These are phyloP conservation scores for Trochalopteron elliotii DNA, from an alignment of 2,113 vertebrate species.

Conservation along the genomic window DNA sequence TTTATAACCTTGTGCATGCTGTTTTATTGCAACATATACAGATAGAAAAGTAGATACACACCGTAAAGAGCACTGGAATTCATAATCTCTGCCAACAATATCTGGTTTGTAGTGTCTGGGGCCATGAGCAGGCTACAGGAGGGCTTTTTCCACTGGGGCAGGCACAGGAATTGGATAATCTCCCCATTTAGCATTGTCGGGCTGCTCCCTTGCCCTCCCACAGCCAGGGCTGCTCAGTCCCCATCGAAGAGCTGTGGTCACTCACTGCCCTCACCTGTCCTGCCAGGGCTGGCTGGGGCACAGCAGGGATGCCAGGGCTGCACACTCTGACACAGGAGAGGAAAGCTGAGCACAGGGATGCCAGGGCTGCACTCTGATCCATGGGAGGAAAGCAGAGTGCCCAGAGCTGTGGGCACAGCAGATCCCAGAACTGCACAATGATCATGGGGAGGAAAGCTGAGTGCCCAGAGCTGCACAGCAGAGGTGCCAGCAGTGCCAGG, in stretches of 20 bases:
- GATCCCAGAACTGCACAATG: neutral
- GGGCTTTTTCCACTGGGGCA: neutral
- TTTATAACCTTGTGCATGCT: constrained; percentile 76
- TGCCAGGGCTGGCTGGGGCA: neutral
- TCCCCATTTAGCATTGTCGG: neutral
- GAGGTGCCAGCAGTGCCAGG: neutral
- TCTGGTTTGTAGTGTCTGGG: constrained; percentile 30
- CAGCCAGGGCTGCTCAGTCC: neutral
- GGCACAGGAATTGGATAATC: neutral
- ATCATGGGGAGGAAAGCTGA: neutral
- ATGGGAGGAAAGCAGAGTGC: neutral
- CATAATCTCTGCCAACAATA: constrained; percentile 51
- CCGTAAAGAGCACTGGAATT: constrained; percentile 57
- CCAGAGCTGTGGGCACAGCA: too few relatives aligned
- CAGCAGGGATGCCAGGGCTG: too few relatives aligned
- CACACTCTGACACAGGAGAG: too few relatives aligned
- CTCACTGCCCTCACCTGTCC: neutral
- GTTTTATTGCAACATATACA: constrained; percentile 78
- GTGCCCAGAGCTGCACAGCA: neutral
- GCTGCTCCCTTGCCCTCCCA: neutral
- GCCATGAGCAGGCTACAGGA: neutral
- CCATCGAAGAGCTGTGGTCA: neutral
- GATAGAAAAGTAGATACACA: constrained; percentile 72
- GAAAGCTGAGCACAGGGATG: too few relatives aligned
- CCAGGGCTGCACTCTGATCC: neutral